Conservation (phyloP, 2,113 vertebrate genomes). For the Sarotherodon lohbergeri region DNA sequence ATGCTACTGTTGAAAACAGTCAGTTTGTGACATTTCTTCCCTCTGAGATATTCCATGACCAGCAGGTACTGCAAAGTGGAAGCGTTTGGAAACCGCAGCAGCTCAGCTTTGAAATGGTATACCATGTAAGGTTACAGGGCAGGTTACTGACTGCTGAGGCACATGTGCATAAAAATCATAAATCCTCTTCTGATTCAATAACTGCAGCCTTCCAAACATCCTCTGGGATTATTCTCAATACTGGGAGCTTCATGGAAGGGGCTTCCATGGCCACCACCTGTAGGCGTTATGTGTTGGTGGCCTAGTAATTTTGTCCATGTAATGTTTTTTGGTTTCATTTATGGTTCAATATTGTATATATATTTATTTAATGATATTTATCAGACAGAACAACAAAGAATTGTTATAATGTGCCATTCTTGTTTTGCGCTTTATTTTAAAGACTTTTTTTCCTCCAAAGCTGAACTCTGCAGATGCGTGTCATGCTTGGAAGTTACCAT, state of each 20-base stretch:
- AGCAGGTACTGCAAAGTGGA: neutral
- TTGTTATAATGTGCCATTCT: neutral
- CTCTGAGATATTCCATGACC: neutral
- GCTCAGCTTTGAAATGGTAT: neutral
- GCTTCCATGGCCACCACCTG: neutral
- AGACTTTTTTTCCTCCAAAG: accelerated
- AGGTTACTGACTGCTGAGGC: neutral
- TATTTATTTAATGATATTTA: neutral
- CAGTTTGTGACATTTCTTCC: neutral
- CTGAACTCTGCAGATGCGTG: neutral
- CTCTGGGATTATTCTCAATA: neutral
- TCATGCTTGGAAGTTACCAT: neutral
- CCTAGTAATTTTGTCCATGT: neutral
- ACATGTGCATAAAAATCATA: neutral
- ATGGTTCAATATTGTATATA: neutral
- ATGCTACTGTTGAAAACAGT: neutral
- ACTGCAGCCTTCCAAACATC: neutral
- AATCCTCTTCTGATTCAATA: neutral
- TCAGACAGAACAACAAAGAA: neutral
- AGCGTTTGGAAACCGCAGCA: accelerated
- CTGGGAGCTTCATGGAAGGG: neutral
- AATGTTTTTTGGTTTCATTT: neutral
- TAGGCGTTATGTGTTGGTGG: neutral
- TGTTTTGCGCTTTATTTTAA: neutral
- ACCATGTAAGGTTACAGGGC: neutral